Evolutionary conservation across 35 echinoderm and acorn worm genomes (phyloP), one percentile per base, ranked within the genome.

Genomic region (Lytechinus pictus): DNA sequence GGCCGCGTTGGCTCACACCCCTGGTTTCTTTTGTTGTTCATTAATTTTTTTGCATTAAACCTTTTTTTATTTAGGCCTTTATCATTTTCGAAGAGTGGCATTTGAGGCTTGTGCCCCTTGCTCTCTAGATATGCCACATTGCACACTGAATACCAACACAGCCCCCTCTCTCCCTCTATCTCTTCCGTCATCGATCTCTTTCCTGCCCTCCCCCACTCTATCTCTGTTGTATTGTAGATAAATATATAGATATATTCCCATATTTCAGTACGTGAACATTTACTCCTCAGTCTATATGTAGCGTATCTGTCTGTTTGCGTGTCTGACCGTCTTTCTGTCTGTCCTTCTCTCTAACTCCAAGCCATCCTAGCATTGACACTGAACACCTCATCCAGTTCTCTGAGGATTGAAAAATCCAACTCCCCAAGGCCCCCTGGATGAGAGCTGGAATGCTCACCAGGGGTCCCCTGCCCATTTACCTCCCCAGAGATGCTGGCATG

Each of bases 401-500:
- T 3, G 57, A 12, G 57, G 57, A 60, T 60, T 60, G 33, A 44
- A 44, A 60, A 79, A 79, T 79, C 66, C 66, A 9, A 90, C 29
- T 90, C 88, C 88, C 88, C 29, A 90, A 90, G 88, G 88, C 88
- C 52, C 66, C 66, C 88, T 90, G 88, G 52, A 90, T 79, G 66
- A 90, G 52, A 44, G 87, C 6, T n/a, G 88, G 88, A 90, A 90
- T 90, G 88, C 88, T 90, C 92, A 93, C 92, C 92, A 93, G 92
- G 92, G 92, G 92, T 93, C 92, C 92, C 92, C 28, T 53, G 92
- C 92, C 92, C 92, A 93, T 93, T 57, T 55, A 57, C 92, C 92
- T 93, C 92, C 92, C 92, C 92, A 93, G 92, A 93, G 92, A 93
- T 93, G 28, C 52, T 93, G 92, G 92, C 53, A 54, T 93, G 92